Evolutionary conservation across 2,888 invertebrate genomes (phyloP), one percentile per base, ranked within the genome.

Genomic region (Standfussiana lucernea): DNA sequence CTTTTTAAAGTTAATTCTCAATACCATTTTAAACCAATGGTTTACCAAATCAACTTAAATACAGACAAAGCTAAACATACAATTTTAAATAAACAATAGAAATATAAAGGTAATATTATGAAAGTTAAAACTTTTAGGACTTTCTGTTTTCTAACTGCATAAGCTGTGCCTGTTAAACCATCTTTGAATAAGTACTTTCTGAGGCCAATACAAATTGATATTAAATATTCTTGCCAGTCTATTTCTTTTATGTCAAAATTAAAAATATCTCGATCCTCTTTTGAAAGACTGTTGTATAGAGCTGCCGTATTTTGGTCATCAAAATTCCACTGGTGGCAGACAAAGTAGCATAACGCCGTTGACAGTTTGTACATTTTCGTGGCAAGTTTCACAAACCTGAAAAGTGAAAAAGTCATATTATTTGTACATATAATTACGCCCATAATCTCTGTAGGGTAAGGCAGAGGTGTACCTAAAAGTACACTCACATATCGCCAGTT

Each of bases 101-200:
- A 59, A 72, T 72, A 74, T 73, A 74, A 13, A 45, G 73, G 35
- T 37, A 73, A 37, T 45, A 37, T 8, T 37, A 73, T 73, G 1
- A 8, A 73, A 18, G 45, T 13, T 37, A 53, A 40, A 53, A 56
- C 2, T 56, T 11, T 8, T 1, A 79, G 11, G 0, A 76, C 10
- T 0, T 0, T 35, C 1, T 0, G 5, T 32, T 79, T 79, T 45
- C 10, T 82, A 35, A 21, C 15, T 3, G 40, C 65, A 42, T n/a
- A 59, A 1, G 37, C 0, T 47, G 78, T 82, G 8, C 35, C 65
- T 21, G 6, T 59, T 65, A 79, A 35, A 1, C 78, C 65, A 37
- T 82, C 78, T 21, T 76, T 78, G 1, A 65, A 1, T 2, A 78
- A 10, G 15, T 78, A 77, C 6, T 66, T 79, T 77, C 83, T 77